Evolutionary conservation across 2,888 invertebrate species (phyloP).

Genomic region (Onchidella celtica): DNA sequence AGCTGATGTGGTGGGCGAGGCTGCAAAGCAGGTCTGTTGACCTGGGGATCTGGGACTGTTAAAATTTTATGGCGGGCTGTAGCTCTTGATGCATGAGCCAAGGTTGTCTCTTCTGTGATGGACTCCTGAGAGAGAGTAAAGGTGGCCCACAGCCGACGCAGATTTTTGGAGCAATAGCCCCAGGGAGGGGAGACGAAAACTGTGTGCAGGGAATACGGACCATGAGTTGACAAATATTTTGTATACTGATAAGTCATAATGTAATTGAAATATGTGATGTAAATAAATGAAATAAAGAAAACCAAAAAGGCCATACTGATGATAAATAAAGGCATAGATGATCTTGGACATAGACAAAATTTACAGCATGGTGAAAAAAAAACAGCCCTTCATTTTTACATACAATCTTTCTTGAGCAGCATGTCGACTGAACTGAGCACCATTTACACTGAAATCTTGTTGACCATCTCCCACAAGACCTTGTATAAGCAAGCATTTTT

Average conservation of each 20-base stretch:
- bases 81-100: slow-evolving; percentile 35
- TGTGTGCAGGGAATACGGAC: slow-evolving; percentile 28
- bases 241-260: too few relatives aligned
- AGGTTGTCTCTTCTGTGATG: slow-evolving; percentile 49
- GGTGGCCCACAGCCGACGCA: slow-evolving; percentile 52
- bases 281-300: background rate
- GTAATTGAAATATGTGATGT: background rate
- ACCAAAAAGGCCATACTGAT: too few relatives aligned
- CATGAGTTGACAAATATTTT: background rate
- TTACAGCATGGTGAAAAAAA: too few relatives aligned
- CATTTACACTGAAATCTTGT: too few relatives aligned
- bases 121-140: slow-evolving; percentile 49
- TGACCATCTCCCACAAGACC: too few relatives aligned
- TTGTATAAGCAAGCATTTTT: too few relatives aligned
- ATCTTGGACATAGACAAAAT: too few relatives aligned
- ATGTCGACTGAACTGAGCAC: too few relatives aligned
- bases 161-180: slow-evolving; percentile 43
- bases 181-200: slow-evolving; percentile 46
- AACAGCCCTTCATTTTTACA: too few relatives aligned
- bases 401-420: too few relatives aligned
- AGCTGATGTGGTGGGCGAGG: background rate
- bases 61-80: background rate
- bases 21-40: background rate
- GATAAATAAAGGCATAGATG: too few relatives aligned
- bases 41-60: background rate